Evolutionary conservation across 2,888 invertebrate species (phyloP), one percentile per base, ranked within the genome.

Genomic region (Limnephilus rhombicus): DNA sequence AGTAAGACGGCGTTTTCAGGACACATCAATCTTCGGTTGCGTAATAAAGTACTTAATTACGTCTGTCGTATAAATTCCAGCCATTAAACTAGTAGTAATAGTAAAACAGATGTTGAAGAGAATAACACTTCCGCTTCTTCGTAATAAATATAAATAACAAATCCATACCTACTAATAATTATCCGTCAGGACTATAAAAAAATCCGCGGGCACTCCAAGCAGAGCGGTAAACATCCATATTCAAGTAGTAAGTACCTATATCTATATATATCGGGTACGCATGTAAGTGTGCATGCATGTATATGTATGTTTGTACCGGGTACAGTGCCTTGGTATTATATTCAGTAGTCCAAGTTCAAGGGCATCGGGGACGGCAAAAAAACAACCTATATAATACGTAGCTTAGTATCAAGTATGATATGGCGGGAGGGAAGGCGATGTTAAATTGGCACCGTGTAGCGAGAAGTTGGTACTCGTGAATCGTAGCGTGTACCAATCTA

Each of bases 281-380:
- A 53, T 53, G 31, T 37, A 89, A 18, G 24, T 83, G 29, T 68
- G 37, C 41, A n/a, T 41, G 53, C 37, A 81, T 83, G 87, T 86
- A 41, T 37, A 37, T 37, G 87, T 18, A 80, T 81, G 53, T 80
- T 68, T 34, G 90, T 90, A 91, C 80, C 41, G 91, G 49, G 91
- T 83, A 91, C 92, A 92, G 49, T 91, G 90, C 93, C 91, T 91
- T 24, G 18, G 37, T 82, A 82, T 82, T 82, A 34, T 85, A 91
- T 93, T 89, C 91, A 93, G 92, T 93, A 92, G 86, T 86, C 90
- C 93, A 93, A 93, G 93, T 93, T 93, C 93, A 93, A 93, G 93
- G 93, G 90, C 92, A 91, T 91, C 82, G 86, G 85, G 89, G 90
- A 53, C 68, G 88, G 86, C 13, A 86, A 85, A 91, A 92, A 92